Evolutionary conservation across 2,888 invertebrate genomes (phyloP), one percentile per base, ranked within the genome.

Genomic region (Cheilosia scutellata): DNA sequence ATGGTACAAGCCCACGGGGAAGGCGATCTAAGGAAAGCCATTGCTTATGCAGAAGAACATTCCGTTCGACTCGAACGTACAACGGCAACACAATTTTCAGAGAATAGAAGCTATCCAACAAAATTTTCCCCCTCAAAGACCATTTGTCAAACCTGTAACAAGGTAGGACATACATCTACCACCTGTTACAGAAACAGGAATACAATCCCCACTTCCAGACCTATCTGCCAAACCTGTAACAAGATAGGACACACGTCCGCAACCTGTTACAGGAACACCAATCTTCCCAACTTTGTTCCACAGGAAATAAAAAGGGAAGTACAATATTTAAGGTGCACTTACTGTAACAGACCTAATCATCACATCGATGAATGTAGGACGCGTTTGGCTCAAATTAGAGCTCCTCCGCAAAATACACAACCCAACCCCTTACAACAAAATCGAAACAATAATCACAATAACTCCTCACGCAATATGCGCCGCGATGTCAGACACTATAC

Each of bases 21-120:
- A 31, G 9, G 2, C 4, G 16, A 57, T 25, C 27, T 70, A 37
- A 33, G 40, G 31, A 55, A 31, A 13, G 47, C 70, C 6, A 58
- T 71, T 13, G 7, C 27, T 2, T 58, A 58, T 11, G 58, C 58
- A 5, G 25, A 53, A 7, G 57, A 57, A n/a, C 44, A 68, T 31
- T 33, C 37, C 7, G 20, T 40, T 11, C 2, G 62, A 20, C 16
- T 27, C 25, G 25, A 33, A 20, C 44, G 31, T 13, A 25, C 11
- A 0, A 42, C 13, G 5, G 7, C 31, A 29, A 5, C 53, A 5
- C 53, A 55, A 2, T 13, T n/a, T n/a, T 29, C 27, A 6, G 53
- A 31, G 4, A 29, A n/a, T 31, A 55, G 6, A 5, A 29, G n/a
- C 3, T 16, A 29, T 7, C 29, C 16, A 31, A 33, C 33, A 7